phyloP scores from a whole-genome alignment of 2,888 invertebrate genomes.

The Epistrophella euchroma region DNA sequence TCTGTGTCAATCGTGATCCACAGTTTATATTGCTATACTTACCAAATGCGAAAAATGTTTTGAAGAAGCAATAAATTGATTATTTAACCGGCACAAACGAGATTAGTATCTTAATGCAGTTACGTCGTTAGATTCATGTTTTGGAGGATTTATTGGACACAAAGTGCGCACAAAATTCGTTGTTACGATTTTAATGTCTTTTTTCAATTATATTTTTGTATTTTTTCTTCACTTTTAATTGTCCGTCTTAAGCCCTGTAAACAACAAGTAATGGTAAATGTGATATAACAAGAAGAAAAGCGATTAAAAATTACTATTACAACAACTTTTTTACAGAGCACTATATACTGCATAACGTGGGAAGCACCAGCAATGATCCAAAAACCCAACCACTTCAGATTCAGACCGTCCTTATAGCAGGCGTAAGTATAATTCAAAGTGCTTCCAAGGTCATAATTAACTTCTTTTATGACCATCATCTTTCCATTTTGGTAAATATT shows the following conservation, averaged over 20 bases:
- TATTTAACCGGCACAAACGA: slow-evolving; percentile 21
- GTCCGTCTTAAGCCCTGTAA: not conserved
- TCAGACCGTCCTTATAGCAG: slow-evolving; percentile 4
- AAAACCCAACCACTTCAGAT: not conserved
- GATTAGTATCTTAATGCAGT: slow-evolving; percentile 29
- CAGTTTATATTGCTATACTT: not conserved
- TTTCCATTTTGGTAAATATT: slow-evolving; percentile 15
- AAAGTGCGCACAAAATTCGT: not conserved
- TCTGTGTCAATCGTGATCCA: not conserved
- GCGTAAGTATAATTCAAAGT: not conserved
- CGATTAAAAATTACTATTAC: slow-evolving; percentile 31
- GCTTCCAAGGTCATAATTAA: slow-evolving; percentile 50
- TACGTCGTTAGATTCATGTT: slow-evolving; percentile 29
- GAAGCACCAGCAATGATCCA: slow-evolving; percentile 18
- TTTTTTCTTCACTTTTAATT: slow-evolving; percentile 24
- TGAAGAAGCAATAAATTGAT: slow-evolving; percentile 41
- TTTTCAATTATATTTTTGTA: slow-evolving; percentile 19
- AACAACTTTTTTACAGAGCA: not conserved
- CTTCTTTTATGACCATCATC: slow-evolving; percentile 27
- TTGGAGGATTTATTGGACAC: slow-evolving; percentile 24
- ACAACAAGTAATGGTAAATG: not conserved
- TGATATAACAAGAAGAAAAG: slow-evolving; percentile 22
- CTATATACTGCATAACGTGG: not conserved
- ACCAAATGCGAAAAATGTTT: slow-evolving; percentile 33
- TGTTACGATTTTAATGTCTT: slow-evolving; percentile 12